Evolutionary conservation across 2,797 vertebrate species (phyloP).

Genomic region (Typhlichthys subterraneus): DNA sequence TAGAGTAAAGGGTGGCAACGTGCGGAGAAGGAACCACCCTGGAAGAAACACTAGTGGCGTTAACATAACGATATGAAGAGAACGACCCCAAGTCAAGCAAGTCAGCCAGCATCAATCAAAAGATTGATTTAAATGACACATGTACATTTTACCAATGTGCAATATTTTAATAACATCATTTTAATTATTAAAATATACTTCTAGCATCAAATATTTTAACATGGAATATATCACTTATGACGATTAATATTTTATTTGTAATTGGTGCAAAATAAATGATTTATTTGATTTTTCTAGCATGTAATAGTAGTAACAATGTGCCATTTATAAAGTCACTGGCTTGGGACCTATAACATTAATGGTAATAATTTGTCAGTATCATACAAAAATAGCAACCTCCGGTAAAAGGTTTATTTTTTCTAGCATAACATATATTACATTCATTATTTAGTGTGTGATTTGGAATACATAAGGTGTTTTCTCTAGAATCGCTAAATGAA

Average conservation of each 20-base stretch:
- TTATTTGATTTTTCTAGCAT: neutral
- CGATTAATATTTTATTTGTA: conserved; percentile 11
- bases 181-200: neutral
- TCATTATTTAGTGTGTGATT: too few species aligned
- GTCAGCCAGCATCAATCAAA: conserved; percentile 32
- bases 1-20: conserved; percentile 50
- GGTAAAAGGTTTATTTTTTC: neutral
- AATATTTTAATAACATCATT: conserved; percentile 5
- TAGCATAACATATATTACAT: neutral
- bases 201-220: conserved; percentile 4
- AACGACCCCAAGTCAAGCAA: conserved; percentile 38
- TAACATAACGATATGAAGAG: conserved; percentile 13
- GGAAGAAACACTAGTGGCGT: conserved; percentile 10
- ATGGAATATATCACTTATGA: neutral
- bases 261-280: neutral
- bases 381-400: neutral
- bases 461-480: too few species aligned
- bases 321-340: conserved; percentile 25
- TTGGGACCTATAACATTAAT: neutral
- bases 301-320: conserved; percentile 28
- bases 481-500: too few species aligned
- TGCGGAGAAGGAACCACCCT: conserved; percentile 45
- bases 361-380: neutral
- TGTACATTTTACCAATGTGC: conserved; percentile 1
- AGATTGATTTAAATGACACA: conserved; percentile 8